phyloP scores from a whole-genome alignment of 2,888 invertebrate genomes.

The Parnassius apollo region DNA sequence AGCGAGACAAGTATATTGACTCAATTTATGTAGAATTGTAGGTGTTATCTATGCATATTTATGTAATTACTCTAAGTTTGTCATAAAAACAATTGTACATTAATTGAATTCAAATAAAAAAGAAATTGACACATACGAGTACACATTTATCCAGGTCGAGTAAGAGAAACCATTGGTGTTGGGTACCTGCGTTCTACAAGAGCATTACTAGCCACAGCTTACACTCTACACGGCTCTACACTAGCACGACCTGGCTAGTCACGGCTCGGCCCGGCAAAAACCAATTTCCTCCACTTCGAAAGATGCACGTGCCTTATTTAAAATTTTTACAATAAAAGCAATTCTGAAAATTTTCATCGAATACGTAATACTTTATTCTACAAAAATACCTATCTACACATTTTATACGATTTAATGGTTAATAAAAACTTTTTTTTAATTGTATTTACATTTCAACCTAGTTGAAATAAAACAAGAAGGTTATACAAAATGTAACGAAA shows the following conservation, averaged over 20 bases:
- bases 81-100: too few relatives aligned
- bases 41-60: too few relatives aligned
- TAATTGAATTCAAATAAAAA: too few relatives aligned
- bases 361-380: constrained; percentile 9
- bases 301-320: constrained; percentile 30
- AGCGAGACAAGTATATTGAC: too few relatives aligned
- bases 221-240: too few relatives aligned
- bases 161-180: constrained; percentile 26
- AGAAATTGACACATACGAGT: too few relatives aligned
- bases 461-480: too few relatives aligned
- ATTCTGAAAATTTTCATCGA: constrained; percentile 8
- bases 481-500: too few relatives aligned
- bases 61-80: too few relatives aligned
- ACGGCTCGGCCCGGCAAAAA: constrained; percentile 25
- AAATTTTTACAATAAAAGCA: constrained; percentile 1
- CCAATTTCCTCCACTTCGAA: constrained; percentile 26
- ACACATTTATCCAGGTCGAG: constrained; percentile 26
- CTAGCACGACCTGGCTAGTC: neutral
- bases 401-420: too few relatives aligned
- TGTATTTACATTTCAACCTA: neutral
- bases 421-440: too few relatives aligned
- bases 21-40: too few relatives aligned
- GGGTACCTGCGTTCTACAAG: neutral
- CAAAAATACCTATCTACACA: neutral
- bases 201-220: neutral